Evolutionary conservation across 2,113 vertebrate species (phyloP).

Genomic region (Halcyon malimbica): DNA sequence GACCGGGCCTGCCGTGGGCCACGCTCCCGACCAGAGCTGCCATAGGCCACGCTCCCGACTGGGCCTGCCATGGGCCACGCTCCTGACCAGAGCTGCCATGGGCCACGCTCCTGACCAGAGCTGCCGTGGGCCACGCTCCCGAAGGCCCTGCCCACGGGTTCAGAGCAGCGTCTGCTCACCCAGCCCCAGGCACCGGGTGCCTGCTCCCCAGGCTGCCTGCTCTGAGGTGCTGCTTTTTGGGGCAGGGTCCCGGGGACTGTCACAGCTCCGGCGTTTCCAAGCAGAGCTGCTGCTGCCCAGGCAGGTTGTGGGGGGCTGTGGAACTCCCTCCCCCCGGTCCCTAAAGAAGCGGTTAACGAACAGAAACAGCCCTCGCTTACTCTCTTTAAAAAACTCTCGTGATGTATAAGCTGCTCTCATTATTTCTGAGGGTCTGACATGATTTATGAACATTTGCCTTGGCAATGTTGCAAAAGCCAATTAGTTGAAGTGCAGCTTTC

Average conservation of each 20-base stretch:
- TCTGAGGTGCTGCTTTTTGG: neutral
- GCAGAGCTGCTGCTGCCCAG: neutral
- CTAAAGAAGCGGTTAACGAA: neutral
- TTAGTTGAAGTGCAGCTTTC: conserved; percentile 62
- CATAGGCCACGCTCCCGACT: neutral
- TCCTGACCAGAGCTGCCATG: neutral
- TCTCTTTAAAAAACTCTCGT: neutral
- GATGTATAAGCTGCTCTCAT: neutral
- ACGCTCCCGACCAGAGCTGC: neutral
- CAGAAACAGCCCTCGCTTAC: neutral
- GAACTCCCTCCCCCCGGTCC: neutral
- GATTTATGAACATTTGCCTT: conserved; percentile 29
- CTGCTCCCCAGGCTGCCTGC: neutral
- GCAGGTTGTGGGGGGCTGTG: neutral
- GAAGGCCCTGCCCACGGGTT: fast-evolving
- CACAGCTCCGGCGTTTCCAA: fast-evolving
- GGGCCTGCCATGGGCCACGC: fast-evolving
- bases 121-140: neutral
- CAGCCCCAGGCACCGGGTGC: fast-evolving
- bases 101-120: neutral
- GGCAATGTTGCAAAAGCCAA: conserved; percentile 44
- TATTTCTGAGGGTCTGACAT: conserved; percentile 43
- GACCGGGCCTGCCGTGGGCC: too few species aligned
- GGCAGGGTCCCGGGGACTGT: fast-evolving
- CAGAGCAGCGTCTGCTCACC: fast-evolving